A percentile compares a stretch with the other conserved stretches of the same genome.
These are phyloP conservation scores for Panthera uncia DNA, from an alignment of 2,113 vertebrate species.

Conservation along the genomic window DNA sequence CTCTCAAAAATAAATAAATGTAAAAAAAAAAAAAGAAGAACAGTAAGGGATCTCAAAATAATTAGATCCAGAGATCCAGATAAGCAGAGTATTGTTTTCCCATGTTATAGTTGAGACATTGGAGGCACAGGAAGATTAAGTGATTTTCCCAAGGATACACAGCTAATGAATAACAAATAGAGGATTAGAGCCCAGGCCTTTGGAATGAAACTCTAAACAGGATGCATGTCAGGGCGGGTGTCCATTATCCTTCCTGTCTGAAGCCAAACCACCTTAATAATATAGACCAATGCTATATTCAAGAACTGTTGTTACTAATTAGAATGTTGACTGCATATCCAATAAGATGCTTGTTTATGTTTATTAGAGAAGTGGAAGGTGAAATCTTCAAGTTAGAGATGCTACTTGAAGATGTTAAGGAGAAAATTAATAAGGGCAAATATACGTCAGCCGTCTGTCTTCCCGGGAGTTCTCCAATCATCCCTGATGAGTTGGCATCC, in stretches of 20 bases:
- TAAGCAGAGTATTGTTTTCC: not conserved
- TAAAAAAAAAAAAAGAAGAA: not conserved
- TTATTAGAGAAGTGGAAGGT: conserved; percentile 90
- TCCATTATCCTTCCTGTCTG: not conserved
- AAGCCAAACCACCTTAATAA: not conserved
- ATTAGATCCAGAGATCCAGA: not conserved
- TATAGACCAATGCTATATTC: not conserved
- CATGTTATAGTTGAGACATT: not conserved
- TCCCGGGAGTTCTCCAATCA: conserved; percentile 45
- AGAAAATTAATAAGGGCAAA: conserved; percentile 85
- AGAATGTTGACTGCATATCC: not conserved
- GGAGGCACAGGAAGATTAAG: not conserved
- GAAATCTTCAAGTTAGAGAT: conserved; percentile 92
- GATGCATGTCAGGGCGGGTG: not conserved
- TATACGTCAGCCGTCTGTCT: conserved; percentile 44
- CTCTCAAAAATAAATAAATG: too few species aligned
- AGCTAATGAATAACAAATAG: not conserved
- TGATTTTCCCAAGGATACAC: not conserved
- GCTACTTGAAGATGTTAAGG: conserved; percentile 89
- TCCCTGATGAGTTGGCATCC: conserved; percentile 26
- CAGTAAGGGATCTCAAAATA: not conserved
- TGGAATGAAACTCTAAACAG: not conserved
- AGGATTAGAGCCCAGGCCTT: not conserved
- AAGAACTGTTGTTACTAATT: not conserved
- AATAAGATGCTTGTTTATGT: conserved; percentile 46